These are phyloP conservation scores for Drosophila leonis DNA, from an alignment of 2,888 invertebrate species.

Conservation along the genomic window DNA sequence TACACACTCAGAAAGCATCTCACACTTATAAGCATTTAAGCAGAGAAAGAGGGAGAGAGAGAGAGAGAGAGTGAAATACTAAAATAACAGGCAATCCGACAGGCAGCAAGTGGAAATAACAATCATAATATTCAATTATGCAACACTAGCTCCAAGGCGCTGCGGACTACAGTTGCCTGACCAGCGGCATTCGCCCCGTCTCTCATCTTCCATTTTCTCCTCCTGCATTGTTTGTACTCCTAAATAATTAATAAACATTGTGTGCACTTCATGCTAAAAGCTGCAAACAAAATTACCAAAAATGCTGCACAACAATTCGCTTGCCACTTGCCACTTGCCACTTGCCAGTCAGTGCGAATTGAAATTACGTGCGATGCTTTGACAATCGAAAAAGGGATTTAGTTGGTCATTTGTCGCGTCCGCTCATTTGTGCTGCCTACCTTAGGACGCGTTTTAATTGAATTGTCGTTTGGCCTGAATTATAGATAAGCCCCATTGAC, in stretches of 20 bases:
- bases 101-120: slow-evolving; percentile 76
- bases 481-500: slow-evolving; percentile 68
- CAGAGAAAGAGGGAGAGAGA: not conserved
- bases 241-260: slow-evolving; percentile 76
- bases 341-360: slow-evolving; percentile 43
- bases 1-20: slow-evolving; percentile 12
- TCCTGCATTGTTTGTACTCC: slow-evolving; percentile 46
- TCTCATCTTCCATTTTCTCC: not conserved
- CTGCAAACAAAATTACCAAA: slow-evolving; percentile 68
- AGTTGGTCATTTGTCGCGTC: slow-evolving; percentile 48
- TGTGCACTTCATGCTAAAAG: slow-evolving; percentile 71
- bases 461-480: slow-evolving; percentile 64
- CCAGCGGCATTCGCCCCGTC: slow-evolving; percentile 17
- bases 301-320: slow-evolving; percentile 20
- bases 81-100: slow-evolving; percentile 45
- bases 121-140: slow-evolving; percentile 80
- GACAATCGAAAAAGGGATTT: slow-evolving; percentile 60
- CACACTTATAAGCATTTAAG: slow-evolving; percentile 17
- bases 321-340: slow-evolving; percentile 23
- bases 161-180: slow-evolving; percentile 12
- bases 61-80: slow-evolving; percentile 11
- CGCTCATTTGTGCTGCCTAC: slow-evolving; percentile 24
- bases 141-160: slow-evolving; percentile 40
- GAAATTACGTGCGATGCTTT: slow-evolving; percentile 67
- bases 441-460: slow-evolving; percentile 70